Evolutionary conservation across 2,888 invertebrate species (phyloP), one percentile per base, ranked within the genome.

Genomic region (Lasioglossum calceatum): DNA sequence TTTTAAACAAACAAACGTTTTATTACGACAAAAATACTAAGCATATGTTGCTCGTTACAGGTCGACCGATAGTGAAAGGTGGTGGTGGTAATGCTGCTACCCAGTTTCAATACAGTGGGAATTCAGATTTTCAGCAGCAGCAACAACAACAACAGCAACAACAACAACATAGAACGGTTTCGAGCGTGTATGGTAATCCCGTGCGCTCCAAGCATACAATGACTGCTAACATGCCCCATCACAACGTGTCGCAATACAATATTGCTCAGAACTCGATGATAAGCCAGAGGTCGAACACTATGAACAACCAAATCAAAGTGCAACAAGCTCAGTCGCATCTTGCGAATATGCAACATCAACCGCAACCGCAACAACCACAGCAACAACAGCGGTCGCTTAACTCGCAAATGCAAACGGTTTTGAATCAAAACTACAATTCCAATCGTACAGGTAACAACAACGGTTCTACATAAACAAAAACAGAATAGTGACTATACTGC

Each of bases 21-120:
- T 32, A 64, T 64, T 64, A 32, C 2, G 16, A 64, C 12, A 32
- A 8, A 32, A 74, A 36, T 36, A 36, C 19, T 74, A 36, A 74
- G 4, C n/a, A 36, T 23, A n/a, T 32, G 4, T 77, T 77, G 39
- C 3, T 36, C 91, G 74, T 92, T 91, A 42, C 91, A 94, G 96
- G 96, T 89, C 96, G 96, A 89, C 96, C 96, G 70, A 96, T 96
- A 87, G 96, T 96, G 58, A 97, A 96, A 93, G 96, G 96, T 23
- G 96, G 96, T 12, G 58, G 58, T 81, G 95, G 94, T 3, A 88
- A 50, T 23, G 81, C 86, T 54, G 89, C 90, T 76, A 93, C 90
- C 91, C 94, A 94, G 81, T 94, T 92, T 78, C 94, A 93, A 72
- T 94, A 94, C 80, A 92, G 92, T 77, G 93, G 92, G 76, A 93